phyloP scores from a whole-genome alignment of 2,888 invertebrate genomes.

The Didymodactylos carnosus region DNA sequence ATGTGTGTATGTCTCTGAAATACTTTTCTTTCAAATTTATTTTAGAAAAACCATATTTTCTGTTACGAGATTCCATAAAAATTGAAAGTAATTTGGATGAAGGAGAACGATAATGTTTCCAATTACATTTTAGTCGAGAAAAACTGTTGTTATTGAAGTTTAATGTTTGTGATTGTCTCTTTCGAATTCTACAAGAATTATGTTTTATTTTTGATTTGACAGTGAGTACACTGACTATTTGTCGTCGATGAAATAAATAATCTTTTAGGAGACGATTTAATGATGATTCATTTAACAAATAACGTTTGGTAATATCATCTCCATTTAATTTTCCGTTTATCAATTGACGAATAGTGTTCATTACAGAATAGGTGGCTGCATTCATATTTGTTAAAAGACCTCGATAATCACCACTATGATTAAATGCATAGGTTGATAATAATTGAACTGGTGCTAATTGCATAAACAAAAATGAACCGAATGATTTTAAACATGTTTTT shows the following conservation, averaged over 20 bases:
- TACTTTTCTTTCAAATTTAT: no score
- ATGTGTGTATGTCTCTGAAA: no score
- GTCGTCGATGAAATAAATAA: neutral
- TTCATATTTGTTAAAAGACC: neutral
- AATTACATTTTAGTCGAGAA: no score
- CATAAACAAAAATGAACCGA: neutral
- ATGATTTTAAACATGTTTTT: neutral
- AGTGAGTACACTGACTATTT: neutral
- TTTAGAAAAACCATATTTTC: no score
- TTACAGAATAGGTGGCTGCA: neutral
- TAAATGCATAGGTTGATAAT: neutral
- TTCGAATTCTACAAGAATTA: no score
- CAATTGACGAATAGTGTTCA: neutral
- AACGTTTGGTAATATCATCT: neutral
- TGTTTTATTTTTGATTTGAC: neutral
- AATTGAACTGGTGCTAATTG: neutral
- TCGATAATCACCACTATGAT: no score
- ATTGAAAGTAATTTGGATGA: no score
- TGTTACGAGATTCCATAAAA: no score
- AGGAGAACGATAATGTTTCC: no score
- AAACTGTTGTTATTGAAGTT: no score
- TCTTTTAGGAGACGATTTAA: neutral
- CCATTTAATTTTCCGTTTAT: neutral
- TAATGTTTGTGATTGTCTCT: no score
- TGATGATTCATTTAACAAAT: neutral